These are phyloP conservation scores for Heliopora coerulea DNA, from an alignment of 92 coral and sea anemone species.

Conservation along the genomic window DNA sequence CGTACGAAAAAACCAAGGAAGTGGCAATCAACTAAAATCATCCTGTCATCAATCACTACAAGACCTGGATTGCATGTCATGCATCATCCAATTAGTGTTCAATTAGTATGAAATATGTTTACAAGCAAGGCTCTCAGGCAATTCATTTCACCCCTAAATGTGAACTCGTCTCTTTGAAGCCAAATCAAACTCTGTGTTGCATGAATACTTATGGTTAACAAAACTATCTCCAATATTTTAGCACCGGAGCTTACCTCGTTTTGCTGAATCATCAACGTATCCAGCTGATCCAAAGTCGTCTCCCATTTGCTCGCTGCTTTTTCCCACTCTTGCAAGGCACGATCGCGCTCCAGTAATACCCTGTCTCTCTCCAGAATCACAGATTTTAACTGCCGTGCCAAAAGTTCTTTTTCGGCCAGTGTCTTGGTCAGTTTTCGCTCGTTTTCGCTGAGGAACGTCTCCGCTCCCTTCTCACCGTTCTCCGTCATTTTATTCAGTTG, in stretches of 20 bases:
- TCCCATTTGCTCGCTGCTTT: conserved; percentile 97
- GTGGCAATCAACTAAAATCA: no score
- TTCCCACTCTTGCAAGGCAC: conserved; percentile 97
- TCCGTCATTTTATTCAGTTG: conserved; percentile 76
- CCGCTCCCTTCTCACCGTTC: conserved; percentile 66
- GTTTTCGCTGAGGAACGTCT: conserved; percentile 68
- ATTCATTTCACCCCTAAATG: no score
- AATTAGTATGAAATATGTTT: no score
- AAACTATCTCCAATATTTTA: no score
- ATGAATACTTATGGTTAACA: no score
- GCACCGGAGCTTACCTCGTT: conserved; percentile 59
- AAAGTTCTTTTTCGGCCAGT: conserved; percentile 85
- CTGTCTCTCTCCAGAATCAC: conserved; percentile 86
- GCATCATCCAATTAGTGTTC: no score
- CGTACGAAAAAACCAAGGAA: no score
- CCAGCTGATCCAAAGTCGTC: conserved; percentile 88
- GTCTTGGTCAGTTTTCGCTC: conserved; percentile 79
- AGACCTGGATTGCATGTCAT: no score
- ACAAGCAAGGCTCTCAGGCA: no score
- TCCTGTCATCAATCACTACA: no score
- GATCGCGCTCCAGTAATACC: conserved; percentile 71
- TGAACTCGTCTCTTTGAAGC: no score
- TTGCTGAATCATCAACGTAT: conserved; percentile 80
- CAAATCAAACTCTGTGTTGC: no score
- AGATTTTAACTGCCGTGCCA: conserved; percentile 84